Conservation (phyloP, 2,113 vertebrate genomes). For the Anolis carolinensis region DNA sequence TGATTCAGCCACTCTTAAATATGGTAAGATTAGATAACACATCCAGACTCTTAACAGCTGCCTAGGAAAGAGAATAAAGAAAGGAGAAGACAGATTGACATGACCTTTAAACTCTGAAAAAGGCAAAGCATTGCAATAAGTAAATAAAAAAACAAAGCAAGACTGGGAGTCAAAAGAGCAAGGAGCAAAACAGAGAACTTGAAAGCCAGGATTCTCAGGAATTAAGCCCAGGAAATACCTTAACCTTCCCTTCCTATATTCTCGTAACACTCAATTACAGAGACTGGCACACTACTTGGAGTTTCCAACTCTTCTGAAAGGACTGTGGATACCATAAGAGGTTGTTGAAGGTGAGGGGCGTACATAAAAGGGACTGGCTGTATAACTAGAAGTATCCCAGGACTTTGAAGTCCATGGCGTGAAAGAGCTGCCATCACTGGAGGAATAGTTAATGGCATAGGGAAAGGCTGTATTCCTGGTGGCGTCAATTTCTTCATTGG, state of each 20-base stretch:
- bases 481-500: conserved; percentile 78
- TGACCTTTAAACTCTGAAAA: neutral
- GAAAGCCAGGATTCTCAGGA: neutral
- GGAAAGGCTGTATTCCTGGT: conserved; percentile 73
- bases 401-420: conserved; percentile 77
- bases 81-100: neutral
- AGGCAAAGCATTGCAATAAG: neutral
- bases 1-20: conserved; percentile 4
- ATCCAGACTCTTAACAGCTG: neutral
- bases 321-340: conserved; percentile 85
- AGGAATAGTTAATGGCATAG: conserved; percentile 80
- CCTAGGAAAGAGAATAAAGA: neutral
- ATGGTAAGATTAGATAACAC: neutral
- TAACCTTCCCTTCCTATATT: neutral
- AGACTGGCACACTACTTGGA: conserved; percentile 81
- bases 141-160: neutral
- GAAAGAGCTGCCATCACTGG: conserved; percentile 84
- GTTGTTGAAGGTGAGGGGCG: conserved; percentile 84
- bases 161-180: neutral
- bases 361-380: conserved; percentile 91
- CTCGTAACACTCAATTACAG: no score
- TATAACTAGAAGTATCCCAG: conserved; percentile 87
- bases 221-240: neutral
- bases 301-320: conserved; percentile 82
- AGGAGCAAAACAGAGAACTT: neutral